Conservation (phyloP, 2,113 vertebrate genomes). For the Anarhynchus alexandrinus region DNA sequence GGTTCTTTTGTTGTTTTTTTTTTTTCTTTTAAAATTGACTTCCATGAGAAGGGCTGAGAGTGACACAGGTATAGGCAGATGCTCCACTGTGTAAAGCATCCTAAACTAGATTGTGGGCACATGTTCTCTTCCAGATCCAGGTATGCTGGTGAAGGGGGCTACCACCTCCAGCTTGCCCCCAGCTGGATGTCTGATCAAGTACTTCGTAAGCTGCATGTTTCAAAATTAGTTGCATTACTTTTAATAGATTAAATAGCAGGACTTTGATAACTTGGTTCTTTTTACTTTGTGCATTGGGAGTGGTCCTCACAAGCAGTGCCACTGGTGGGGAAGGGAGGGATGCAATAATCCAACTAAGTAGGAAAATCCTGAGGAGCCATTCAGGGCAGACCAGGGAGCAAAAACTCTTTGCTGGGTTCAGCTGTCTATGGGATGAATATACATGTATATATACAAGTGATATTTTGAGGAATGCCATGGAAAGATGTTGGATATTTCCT, state of each 20-base stretch:
- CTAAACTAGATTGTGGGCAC: background rate
- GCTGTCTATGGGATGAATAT: background rate
- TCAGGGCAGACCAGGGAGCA: background rate
- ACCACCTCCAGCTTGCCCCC: background rate
- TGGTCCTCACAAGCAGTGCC: background rate
- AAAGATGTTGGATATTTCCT: background rate
- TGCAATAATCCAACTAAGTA: background rate
- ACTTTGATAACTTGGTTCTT: background rate
- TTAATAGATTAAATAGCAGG: background rate
- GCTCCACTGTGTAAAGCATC: background rate
- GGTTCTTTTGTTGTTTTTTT: background rate
- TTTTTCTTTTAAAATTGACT: background rate
- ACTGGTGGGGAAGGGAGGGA: background rate
- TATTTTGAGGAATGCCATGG: background rate
- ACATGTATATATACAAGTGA: background rate
- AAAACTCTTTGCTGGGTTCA: background rate
- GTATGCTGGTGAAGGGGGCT: background rate
- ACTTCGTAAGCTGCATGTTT: background rate
- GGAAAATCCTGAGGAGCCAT: background rate
- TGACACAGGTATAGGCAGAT: background rate
- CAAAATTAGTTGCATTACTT: background rate
- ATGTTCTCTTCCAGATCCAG: background rate
- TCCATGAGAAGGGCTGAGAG: background rate
- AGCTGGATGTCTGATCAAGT: background rate
- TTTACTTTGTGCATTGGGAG: background rate